Conservation (phyloP, 2,797 vertebrate genomes). For the Moxostoma hubbsi region DNA sequence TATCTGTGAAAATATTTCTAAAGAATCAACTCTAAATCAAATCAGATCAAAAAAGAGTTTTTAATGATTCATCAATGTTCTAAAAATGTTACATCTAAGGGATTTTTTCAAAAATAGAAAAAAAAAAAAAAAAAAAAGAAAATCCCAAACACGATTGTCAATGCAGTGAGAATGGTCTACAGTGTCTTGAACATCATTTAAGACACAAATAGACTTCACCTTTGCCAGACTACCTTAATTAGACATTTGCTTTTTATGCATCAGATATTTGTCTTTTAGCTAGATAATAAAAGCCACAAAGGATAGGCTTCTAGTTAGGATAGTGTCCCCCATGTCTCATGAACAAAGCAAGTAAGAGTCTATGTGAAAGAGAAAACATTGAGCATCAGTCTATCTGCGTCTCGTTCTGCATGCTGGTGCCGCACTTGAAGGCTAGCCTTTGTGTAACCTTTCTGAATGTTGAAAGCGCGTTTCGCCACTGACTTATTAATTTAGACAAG, state of each 20-base stretch:
- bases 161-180: no score
- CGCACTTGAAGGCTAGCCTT: constrained; percentile 70
- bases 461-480: constrained; percentile 76
- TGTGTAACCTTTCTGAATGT: constrained; percentile 74
- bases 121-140: no score
- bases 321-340: constrained; percentile 3
- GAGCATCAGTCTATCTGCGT: not conserved
- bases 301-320: no score
- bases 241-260: not conserved
- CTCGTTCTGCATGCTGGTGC: not conserved
- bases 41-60: no score
- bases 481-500: constrained; percentile 79
- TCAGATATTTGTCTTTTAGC: constrained; percentile 1
- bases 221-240: not conserved
- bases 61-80: no score
- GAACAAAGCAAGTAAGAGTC: constrained; percentile 12
- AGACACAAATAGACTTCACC: not conserved
- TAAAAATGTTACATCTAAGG: no score
- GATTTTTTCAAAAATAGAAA: no score
- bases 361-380: constrained; percentile 28
- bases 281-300: constrained; percentile 14
- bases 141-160: no score
- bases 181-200: not conserved
- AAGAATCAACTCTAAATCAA: no score
- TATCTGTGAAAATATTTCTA: no score